Conservation (phyloP, 2,113 vertebrate species). For the Aplodontia rufa region DNA sequence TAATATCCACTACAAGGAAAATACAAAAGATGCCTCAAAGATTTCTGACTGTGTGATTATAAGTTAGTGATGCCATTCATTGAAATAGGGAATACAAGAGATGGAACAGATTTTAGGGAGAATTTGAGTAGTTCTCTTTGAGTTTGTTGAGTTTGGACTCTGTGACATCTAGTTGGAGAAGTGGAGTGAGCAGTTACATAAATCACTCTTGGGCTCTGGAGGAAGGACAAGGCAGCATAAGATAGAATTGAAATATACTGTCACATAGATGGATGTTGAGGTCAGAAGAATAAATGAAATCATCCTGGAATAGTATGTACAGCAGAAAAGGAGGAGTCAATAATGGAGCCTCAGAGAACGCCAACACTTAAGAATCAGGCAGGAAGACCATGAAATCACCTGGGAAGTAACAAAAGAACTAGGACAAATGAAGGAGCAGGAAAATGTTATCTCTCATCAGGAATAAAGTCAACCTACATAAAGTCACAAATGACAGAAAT, state of each 20-base stretch:
- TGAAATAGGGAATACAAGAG: background rate
- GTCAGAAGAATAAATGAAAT: background rate
- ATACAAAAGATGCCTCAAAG: background rate
- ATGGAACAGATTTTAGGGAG: background rate
- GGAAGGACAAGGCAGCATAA: background rate
- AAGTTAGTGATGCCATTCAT: background rate
- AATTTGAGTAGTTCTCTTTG: background rate
- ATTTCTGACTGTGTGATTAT: slow-evolving; percentile 10
- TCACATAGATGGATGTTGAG: slow-evolving; percentile 13
- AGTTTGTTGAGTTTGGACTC: background rate
- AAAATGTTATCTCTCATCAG: background rate
- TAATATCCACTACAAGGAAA: background rate
- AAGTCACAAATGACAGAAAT: background rate
- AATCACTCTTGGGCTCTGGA: background rate
- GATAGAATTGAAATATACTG: background rate
- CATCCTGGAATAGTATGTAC: background rate
- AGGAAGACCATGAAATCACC: background rate
- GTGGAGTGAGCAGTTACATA: background rate
- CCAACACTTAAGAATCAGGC: background rate
- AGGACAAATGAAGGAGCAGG: background rate
- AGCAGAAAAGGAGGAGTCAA: background rate
- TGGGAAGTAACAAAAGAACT: slow-evolving; percentile 3
- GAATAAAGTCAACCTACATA: background rate
- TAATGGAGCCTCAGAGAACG: background rate
- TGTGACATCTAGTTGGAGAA: background rate